Conservation (phyloP, 2,888 invertebrate species). For the Leucozona laternaria region DNA sequence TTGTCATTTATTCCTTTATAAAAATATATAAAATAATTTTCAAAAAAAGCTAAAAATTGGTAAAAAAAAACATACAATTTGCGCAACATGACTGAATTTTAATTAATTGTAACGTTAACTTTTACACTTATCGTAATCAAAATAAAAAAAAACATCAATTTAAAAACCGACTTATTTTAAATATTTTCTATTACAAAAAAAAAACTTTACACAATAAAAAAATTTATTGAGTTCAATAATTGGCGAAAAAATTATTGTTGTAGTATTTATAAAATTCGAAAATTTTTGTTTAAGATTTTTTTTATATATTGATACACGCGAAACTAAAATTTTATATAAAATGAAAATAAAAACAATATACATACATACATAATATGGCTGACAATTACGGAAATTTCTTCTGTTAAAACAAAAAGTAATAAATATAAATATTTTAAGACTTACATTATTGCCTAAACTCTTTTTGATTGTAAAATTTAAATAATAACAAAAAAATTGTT, state of each 20-base stretch:
- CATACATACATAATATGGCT: constrained; percentile 52
- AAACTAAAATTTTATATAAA: constrained; percentile 50
- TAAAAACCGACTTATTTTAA: constrained; percentile 65
- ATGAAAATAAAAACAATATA: constrained; percentile 7
- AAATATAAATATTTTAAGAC: constrained; percentile 64
- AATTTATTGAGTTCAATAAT: constrained; percentile 44
- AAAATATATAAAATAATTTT: constrained; percentile 13
- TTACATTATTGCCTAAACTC: constrained; percentile 65
- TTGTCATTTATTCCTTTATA: constrained; percentile 34
- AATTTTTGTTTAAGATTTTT: constrained; percentile 25
- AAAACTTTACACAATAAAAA: constrained; percentile 38
- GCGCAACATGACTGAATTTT: constrained; percentile 74
- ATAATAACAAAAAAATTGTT: constrained; percentile 26
- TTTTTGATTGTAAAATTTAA: constrained; percentile 58
- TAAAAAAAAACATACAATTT: constrained; percentile 54
- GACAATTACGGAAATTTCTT: constrained; percentile 50
- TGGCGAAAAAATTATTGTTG: constrained; percentile 60
- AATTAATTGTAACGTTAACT: constrained; percentile 67
- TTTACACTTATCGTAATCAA: constrained; percentile 71
- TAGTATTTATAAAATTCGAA: constrained; percentile 58
- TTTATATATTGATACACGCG: constrained; percentile 56
- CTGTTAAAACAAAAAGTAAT: constrained; percentile 49
- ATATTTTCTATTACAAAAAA: constrained; percentile 57
- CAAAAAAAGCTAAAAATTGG: constrained; percentile 16
- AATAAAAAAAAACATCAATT: constrained; percentile 61